Conservation (phyloP, 2,113 vertebrate species). For the Monopterus albus region DNA sequence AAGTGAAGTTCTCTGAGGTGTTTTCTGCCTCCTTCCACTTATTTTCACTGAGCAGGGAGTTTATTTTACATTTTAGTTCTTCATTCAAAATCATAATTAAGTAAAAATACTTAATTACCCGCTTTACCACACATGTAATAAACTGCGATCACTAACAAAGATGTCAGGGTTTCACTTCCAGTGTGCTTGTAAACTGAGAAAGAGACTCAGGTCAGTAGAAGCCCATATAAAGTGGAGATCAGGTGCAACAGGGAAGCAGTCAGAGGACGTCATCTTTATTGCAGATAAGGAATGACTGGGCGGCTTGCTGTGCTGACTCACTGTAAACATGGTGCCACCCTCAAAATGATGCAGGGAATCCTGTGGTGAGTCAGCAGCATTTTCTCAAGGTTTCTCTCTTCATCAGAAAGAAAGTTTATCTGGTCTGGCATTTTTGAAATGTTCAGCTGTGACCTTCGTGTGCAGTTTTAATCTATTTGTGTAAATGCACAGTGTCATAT, state of each 20-base stretch:
- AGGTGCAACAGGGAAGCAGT: constrained; percentile 15
- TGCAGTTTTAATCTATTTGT: no score
- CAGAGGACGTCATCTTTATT: constrained; percentile 25
- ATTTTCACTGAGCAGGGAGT: background rate
- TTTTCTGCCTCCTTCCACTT: background rate
- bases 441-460: background rate
- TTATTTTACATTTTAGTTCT: no score
- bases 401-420: background rate
- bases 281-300: constrained; percentile 31
- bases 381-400: background rate
- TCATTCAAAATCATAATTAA: no score
- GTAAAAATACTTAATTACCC: no score
- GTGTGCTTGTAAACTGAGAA: no score
- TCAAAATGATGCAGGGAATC: background rate
- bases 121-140: no score
- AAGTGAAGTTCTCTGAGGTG: no score
- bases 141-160: no score
- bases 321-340: constrained; percentile 11
- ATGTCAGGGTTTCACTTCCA: no score
- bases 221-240: constrained; percentile 22
- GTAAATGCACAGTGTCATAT: no score
- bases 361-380: background rate
- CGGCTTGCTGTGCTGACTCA: constrained; percentile 28
- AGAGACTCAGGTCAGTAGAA: constrained; percentile 7
- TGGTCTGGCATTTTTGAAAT: background rate